phyloP scores from a whole-genome alignment of 1,140 invertebrate genomes.

The Nymphalis io region DNA sequence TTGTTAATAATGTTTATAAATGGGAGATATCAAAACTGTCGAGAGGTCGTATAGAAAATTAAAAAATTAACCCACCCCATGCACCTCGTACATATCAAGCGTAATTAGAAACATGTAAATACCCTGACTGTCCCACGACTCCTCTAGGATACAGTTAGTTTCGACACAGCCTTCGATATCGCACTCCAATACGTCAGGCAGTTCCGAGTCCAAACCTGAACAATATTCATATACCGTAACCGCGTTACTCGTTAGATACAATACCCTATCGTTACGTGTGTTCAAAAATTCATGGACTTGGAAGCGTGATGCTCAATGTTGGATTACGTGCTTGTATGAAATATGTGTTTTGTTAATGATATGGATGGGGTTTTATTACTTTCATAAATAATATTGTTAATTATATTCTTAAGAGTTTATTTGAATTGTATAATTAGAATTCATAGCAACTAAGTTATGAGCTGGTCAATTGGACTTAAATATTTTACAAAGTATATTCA shows the following conservation, averaged over 20 bases:
- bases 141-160: constrained; percentile 68
- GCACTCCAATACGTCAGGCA: constrained; percentile 71
- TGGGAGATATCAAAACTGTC: constrained; percentile 27
- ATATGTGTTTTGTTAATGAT: constrained; percentile 3
- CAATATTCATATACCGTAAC: constrained; percentile 59
- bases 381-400: not conserved
- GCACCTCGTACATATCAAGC: constrained; percentile 46
- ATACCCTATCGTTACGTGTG: constrained; percentile 27
- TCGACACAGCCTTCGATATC: constrained; percentile 58
- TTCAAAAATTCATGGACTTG: constrained; percentile 61
- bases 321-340: constrained; percentile 21
- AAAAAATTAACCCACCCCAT: constrained; percentile 54
- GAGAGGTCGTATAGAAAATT: constrained; percentile 22
- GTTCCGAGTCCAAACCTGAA: constrained; percentile 74
- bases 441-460: too few species aligned
- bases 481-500: too few species aligned
- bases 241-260: constrained; percentile 32
- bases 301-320: constrained; percentile 22
- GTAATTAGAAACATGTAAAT: constrained; percentile 41
- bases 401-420: not conserved
- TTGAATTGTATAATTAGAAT: too few species aligned
- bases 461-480: too few species aligned
- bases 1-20: constrained; percentile 17
- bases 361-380: not conserved
- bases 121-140: constrained; percentile 71